These are phyloP conservation scores for Takifugu rubripes DNA, from an alignment of 2,797 vertebrate species.

Conservation along the genomic window DNA sequence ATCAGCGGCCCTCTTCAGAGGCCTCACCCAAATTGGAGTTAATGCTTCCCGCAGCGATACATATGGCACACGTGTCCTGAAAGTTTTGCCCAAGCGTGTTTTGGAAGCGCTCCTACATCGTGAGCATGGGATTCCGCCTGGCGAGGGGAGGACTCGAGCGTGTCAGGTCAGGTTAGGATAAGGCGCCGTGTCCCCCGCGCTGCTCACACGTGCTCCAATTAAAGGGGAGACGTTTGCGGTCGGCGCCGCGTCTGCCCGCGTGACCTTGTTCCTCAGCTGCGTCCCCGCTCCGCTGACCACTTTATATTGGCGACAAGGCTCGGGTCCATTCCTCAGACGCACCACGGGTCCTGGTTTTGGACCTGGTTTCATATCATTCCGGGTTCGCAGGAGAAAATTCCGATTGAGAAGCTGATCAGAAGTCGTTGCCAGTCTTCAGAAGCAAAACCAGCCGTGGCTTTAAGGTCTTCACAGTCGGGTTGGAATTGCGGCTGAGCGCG, in stretches of 20 bases:
- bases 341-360: neutral
- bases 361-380: neutral
- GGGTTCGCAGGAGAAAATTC: too few relatives aligned
- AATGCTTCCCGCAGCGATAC: slow-evolving; percentile 52
- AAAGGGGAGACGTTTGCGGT: slow-evolving; percentile 36
- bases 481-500: too few relatives aligned
- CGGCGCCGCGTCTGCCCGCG: slow-evolving; percentile 11
- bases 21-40: slow-evolving; percentile 53
- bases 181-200: slow-evolving; percentile 7
- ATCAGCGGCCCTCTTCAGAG: slow-evolving; percentile 31
- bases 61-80: neutral
- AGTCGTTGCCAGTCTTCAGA: too few relatives aligned
- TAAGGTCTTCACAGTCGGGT: too few relatives aligned
- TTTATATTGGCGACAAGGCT: slow-evolving; percentile 28
- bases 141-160: neutral
- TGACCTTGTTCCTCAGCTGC: slow-evolving; percentile 26
- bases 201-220: slow-evolving; percentile 52
- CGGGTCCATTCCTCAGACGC: slow-evolving; percentile 19
- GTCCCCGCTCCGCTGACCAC: slow-evolving; percentile 1
- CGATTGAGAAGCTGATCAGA: too few relatives aligned
- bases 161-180: slow-evolving; percentile 38
- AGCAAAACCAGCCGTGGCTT: too few relatives aligned
- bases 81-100: too few relatives aligned
- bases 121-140: too few relatives aligned
- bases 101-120: too few relatives aligned